phyloP scores from a whole-genome alignment of 2,113 vertebrate species.

The Catharus fuscescens region DNA sequence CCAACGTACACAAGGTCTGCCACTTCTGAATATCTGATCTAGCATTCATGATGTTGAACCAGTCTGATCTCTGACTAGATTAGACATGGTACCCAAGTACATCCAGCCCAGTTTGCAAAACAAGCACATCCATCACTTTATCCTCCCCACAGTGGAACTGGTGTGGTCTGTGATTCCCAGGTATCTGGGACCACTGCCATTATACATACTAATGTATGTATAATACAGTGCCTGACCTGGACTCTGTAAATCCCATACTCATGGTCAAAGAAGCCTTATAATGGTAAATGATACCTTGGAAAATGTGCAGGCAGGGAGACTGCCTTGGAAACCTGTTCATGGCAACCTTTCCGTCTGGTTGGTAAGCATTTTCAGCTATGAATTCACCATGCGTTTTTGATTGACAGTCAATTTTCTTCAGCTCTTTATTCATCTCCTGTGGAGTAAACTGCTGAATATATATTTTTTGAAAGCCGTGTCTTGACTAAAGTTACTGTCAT shows the following conservation, averaged over 20 bases:
- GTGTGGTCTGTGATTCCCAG: background rate
- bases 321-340: background rate
- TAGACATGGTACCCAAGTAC: too few relatives aligned
- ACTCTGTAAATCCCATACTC: background rate
- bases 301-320: background rate
- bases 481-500: background rate
- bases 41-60: background rate
- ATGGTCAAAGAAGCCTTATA: background rate
- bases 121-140: background rate
- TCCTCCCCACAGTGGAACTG: background rate
- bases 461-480: background rate
- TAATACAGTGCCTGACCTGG: background rate
- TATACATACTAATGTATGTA: background rate
- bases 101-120: background rate
- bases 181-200: background rate
- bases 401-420: background rate
- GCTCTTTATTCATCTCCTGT: background rate
- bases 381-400: background rate
- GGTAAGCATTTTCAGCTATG: background rate
- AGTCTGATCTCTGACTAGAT: background rate
- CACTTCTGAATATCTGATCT: background rate
- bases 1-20: rapidly evolving
- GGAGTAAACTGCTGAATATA: background rate
- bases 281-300: background rate
- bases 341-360: background rate